A percentile compares a stretch with the other conserved stretches of the same genome.
phyloP scores from a whole-genome alignment of 1,140 invertebrate genomes.

The Heliconius melpomene region DNA sequence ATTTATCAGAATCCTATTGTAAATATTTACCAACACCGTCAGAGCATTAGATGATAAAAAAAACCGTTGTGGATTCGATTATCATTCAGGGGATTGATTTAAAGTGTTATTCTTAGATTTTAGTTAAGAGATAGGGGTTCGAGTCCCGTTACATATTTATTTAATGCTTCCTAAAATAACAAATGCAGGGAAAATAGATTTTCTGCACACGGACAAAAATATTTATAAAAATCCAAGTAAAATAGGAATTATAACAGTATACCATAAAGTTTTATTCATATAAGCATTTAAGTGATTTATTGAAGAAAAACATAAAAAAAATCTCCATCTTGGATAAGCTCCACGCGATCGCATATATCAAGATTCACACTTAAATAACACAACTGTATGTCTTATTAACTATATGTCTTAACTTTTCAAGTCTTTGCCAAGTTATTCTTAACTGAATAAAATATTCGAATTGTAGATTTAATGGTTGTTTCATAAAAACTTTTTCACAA shows the following conservation, averaged over 20 bases:
- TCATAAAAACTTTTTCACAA: neutral
- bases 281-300: neutral
- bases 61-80: too few species aligned
- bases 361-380: constrained; percentile 10
- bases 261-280: neutral
- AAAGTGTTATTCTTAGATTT: too few species aligned
- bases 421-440: constrained; percentile 31
- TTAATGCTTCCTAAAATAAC: too few species aligned
- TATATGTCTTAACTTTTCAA: neutral
- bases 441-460: constrained; percentile 26
- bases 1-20: too few species aligned
- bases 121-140: too few species aligned
- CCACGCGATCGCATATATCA: constrained; percentile 6
- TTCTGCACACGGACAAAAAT: neutral
- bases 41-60: too few species aligned
- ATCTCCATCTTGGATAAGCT: neutral
- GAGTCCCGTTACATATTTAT: too few species aligned
- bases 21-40: too few species aligned
- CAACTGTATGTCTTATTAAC: neutral
- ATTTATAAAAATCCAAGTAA: neutral
- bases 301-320: neutral
- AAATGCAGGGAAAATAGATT: too few species aligned
- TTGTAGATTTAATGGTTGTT: neutral
- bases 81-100: too few species aligned
- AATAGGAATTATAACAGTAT: neutral